Evolutionary conservation across 53 echinoderm and acorn worm species (phyloP), one percentile per base, ranked within the genome.

Genomic region (Mesocentrotus franciscanus): DNA sequence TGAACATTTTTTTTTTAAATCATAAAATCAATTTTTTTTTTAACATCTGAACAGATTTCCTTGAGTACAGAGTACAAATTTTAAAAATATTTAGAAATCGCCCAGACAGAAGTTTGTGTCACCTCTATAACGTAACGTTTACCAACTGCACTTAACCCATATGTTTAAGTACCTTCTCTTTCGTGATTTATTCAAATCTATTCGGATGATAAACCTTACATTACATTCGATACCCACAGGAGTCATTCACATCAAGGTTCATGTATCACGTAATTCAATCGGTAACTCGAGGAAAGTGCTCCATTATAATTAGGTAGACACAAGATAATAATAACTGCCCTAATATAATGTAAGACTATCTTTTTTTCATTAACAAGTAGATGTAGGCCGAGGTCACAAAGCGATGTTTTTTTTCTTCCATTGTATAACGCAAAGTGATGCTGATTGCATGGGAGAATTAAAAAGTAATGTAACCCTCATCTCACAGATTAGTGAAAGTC

Each of bases 401-500:
- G 74, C 49, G 10, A 49, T 49, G 49, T 49, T 49, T 49, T 49
- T 49, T 49, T 49, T 79, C 27, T 42, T 20, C 42, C 42, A 20
- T 81, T 18, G 36, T 9, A 81, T 81, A 42, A 81, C 33, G 18
- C 18, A 39, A 42, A 42, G 42, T 39, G 81, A 81, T 36, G 81
- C 42, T 81, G 76, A 27, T 68, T 39, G 16, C 30, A 13, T 39
- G 22, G 81, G 81, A 36, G 87, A 87, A 87, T 87, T 87, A 57
- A 56, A 87, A 87, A 55, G 57, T 57, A 87, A 87, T 87, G 10
- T 27, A 87, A 58, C 56, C 8, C 57, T 58, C 58, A 87, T n/a
- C 57, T 42, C 87, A 87, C 9, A 87, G 87, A 56, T 87, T 12
- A 57, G 24, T 12, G 57, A 58, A 87, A 87, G 87, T 87, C 56